Evolutionary conservation across 2,888 invertebrate species (phyloP).

Genomic region (Halictus quadricinctus): DNA sequence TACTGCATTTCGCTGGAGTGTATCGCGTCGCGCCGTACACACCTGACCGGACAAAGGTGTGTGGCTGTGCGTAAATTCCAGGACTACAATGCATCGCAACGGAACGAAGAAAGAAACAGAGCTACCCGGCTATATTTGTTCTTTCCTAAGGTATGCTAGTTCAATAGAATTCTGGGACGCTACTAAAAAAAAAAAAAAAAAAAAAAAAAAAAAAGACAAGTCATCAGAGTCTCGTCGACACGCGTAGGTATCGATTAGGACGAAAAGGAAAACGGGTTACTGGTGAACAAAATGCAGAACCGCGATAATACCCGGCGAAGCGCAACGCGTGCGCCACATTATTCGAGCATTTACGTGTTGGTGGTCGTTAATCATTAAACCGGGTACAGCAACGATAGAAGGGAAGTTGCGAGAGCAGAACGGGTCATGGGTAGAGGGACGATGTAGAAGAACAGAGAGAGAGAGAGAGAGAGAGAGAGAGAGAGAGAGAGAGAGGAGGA

Average conservation of each 20-base stretch:
- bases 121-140: background rate
- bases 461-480: background rate
- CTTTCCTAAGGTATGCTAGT: background rate
- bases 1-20: conserved; percentile 31
- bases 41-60: background rate
- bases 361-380: conserved; percentile 38
- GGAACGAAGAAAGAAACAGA: too few relatives aligned
- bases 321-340: conserved; percentile 33
- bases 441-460: background rate
- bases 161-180: too few relatives aligned
- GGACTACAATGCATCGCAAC: background rate
- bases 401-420: background rate
- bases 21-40: background rate
- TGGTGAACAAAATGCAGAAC: background rate
- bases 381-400: conserved; percentile 5
- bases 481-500: background rate
- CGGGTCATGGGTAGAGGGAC: background rate
- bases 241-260: conserved; percentile 7
- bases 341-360: conserved; percentile 35
- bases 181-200: background rate
- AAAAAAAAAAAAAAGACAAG: background rate
- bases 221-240: background rate
- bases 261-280: background rate
- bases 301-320: conserved; percentile 18
- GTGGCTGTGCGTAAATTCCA: background rate